Evolutionary conservation across 2,888 invertebrate genomes (phyloP).

Genomic region (Ophraella communa): DNA sequence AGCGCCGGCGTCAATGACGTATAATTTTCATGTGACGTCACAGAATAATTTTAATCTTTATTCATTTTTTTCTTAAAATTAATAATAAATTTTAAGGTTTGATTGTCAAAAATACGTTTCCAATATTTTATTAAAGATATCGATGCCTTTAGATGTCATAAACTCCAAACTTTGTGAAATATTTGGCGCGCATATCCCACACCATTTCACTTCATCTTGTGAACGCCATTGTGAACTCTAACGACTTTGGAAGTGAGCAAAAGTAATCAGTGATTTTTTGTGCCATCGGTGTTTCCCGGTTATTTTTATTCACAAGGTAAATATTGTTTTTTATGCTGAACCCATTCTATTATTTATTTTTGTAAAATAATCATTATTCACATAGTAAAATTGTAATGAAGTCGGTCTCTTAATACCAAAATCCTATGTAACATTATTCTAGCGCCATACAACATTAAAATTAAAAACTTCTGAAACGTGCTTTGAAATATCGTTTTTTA

Average conservation of each 20-base stretch:
- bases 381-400: conserved; percentile 59
- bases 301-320: conserved; percentile 58
- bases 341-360: conserved; percentile 59
- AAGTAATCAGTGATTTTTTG: conserved; percentile 74
- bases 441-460: conserved; percentile 67
- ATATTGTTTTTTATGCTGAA: conserved; percentile 48
- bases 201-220: conserved; percentile 58
- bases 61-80: conserved; percentile 32
- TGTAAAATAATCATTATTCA: conserved; percentile 57
- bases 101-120: not conserved
- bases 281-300: conserved; percentile 69
- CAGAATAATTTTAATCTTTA: conserved; percentile 34
- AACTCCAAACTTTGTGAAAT: conserved; percentile 26
- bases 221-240: conserved; percentile 87
- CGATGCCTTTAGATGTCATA: conserved; percentile 18
- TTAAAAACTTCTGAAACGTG: conserved; percentile 47
- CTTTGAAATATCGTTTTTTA: conserved; percentile 16
- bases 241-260: conserved; percentile 72
- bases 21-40: conserved; percentile 55
- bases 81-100: conserved; percentile 32
- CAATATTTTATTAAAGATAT: conserved; percentile 21
- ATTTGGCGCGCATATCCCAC: conserved; percentile 50
- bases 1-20: conserved; percentile 63
- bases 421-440: conserved; percentile 71
- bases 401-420: conserved; percentile 71